phyloP scores from a whole-genome alignment of 2,797 vertebrate genomes.

The Neostethus bicornis region DNA sequence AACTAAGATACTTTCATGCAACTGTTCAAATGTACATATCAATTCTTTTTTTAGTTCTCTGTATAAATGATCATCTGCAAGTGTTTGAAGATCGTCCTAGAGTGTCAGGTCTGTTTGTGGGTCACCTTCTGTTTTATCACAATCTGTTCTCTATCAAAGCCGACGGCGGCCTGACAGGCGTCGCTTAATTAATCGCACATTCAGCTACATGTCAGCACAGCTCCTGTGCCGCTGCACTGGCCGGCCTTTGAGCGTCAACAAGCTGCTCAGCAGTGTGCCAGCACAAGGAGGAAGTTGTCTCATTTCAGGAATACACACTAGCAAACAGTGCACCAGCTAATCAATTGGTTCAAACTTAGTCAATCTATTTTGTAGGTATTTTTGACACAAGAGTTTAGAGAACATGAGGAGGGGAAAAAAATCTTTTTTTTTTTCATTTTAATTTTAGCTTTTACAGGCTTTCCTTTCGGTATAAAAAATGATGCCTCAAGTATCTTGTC shows the following conservation, averaged over 20 bases:
- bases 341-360: neutral
- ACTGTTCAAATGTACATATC: slow-evolving; percentile 36
- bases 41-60: slow-evolving; percentile 16
- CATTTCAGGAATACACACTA: neutral
- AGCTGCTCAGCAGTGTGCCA: slow-evolving; percentile 24
- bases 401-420: no score
- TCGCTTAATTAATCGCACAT: slow-evolving; percentile 70
- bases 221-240: slow-evolving; percentile 26
- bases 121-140: slow-evolving; percentile 71
- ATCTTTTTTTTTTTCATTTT: no score
- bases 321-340: slow-evolving; percentile 1
- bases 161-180: slow-evolving; percentile 49
- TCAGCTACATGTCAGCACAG: slow-evolving; percentile 50
- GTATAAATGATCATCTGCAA: slow-evolving; percentile 8
- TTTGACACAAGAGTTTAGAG: neutral
- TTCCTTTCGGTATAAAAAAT: no score
- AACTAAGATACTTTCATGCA: slow-evolving; percentile 8
- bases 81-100: slow-evolving; percentile 37
- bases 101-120: slow-evolving; percentile 56
- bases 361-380: neutral
- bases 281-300: slow-evolving; percentile 16
- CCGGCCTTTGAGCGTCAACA: slow-evolving; percentile 38
- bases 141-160: slow-evolving; percentile 64
- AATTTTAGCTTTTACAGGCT: no score
- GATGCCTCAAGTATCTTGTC: neutral